phyloP scores from a whole-genome alignment of 1,140 invertebrate genomes.

The Arion vulgaris region DNA sequence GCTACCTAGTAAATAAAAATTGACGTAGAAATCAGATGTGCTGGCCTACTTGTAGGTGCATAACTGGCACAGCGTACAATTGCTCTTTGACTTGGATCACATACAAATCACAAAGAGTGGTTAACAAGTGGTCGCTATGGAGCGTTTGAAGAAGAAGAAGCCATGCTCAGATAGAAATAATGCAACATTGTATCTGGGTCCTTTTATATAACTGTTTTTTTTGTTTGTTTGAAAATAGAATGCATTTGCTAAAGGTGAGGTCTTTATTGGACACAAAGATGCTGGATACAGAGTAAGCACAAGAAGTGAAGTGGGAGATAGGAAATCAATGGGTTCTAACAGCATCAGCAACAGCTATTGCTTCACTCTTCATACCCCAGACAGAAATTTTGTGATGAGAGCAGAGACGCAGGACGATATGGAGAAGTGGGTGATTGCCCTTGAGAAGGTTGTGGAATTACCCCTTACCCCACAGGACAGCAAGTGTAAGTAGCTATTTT shows the following conservation, averaged over 20 bases:
- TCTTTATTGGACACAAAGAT: slow-evolving; percentile 85
- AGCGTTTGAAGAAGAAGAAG: too few relatives aligned
- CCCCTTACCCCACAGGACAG: slow-evolving; percentile 86
- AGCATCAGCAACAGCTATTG: slow-evolving; percentile 76
- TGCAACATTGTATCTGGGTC: too few relatives aligned
- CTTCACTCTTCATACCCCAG: slow-evolving; percentile 90
- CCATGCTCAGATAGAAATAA: too few relatives aligned
- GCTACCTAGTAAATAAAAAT: too few relatives aligned
- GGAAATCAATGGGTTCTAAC: slow-evolving; percentile 68
- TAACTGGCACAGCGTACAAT: too few relatives aligned
- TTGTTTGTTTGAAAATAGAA: slow-evolving; percentile 73
- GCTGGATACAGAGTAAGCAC: slow-evolving; percentile 82
- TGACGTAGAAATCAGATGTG: too few relatives aligned
- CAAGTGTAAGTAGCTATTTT: slow-evolving; percentile 77
- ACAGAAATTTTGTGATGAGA: slow-evolving; percentile 86
- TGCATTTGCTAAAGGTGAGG: slow-evolving; percentile 91
- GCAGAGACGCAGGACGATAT: slow-evolving; percentile 84
- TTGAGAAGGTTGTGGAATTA: slow-evolving; percentile 83
- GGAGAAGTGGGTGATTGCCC: slow-evolving; percentile 82
- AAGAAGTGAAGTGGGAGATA: slow-evolving; percentile 78
- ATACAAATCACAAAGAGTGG: too few relatives aligned
- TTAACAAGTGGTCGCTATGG: too few relatives aligned
- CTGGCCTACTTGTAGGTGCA: too few relatives aligned
- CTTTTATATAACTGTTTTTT: too few relatives aligned
- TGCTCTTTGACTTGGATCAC: too few relatives aligned